These are phyloP conservation scores for Anorthoa munda DNA, from an alignment of 2,888 invertebrate genomes.

Conservation along the genomic window DNA sequence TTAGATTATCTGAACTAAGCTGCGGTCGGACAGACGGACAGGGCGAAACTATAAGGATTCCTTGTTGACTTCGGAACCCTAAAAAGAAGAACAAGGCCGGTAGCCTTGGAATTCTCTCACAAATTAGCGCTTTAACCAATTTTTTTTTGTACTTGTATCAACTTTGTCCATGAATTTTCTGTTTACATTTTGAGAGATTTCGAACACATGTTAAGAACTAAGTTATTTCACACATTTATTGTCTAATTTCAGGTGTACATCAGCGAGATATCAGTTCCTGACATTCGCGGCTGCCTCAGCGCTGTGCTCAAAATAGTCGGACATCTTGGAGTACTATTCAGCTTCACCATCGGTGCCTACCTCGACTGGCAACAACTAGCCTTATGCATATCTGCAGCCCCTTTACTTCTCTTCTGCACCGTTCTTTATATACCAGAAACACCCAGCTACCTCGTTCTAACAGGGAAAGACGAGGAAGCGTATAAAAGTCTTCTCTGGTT, in stretches of 20 bases:
- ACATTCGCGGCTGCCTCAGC: constrained; percentile 96
- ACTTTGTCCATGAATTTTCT: not conserved
- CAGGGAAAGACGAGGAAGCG: constrained; percentile 93
- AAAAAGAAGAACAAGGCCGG: not conserved
- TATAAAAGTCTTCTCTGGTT: constrained; percentile 94
- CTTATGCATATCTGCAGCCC: constrained; percentile 94
- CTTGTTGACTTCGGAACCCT: too few species aligned
- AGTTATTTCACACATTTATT: not conserved
- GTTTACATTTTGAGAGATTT: not conserved
- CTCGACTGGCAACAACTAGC: constrained; percentile 97
- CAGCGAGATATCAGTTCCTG: constrained; percentile 97
- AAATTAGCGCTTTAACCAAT: not conserved
- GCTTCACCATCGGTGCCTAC: constrained; percentile 95
- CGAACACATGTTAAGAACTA: not conserved
- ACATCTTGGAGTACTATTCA: constrained; percentile 96
- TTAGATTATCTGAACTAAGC: too few species aligned
- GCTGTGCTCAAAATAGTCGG: constrained; percentile 96
- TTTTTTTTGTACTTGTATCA: not conserved
- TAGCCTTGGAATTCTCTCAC: constrained; percentile 1
- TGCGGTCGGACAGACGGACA: too few species aligned
- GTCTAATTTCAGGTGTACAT: constrained; percentile 94
- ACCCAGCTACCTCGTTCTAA: constrained; percentile 95
- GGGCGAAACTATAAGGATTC: too few species aligned
- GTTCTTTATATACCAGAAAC: constrained; percentile 96
- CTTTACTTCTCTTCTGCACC: constrained; percentile 94